These are phyloP conservation scores for Hippopotamus amphibius DNA, from an alignment of 2,113 vertebrate species.

Conservation along the genomic window DNA sequence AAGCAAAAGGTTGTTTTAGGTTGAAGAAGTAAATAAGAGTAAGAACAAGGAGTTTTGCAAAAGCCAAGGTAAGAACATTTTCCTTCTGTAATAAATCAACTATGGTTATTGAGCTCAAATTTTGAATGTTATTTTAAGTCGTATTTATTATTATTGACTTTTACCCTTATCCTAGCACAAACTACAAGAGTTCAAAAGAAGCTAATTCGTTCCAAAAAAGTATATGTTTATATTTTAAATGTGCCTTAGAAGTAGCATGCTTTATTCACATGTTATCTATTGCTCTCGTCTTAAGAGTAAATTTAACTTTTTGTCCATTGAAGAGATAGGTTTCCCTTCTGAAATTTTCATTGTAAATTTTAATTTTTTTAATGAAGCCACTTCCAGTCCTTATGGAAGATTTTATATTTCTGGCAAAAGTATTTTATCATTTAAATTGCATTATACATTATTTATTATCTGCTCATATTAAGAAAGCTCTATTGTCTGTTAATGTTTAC, in stretches of 20 bases:
- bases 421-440: conserved; percentile 66
- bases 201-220: conserved; percentile 15
- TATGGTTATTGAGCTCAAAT: conserved; percentile 26
- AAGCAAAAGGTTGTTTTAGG: conserved; percentile 55
- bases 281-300: conserved; percentile 39
- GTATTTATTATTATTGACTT: background rate
- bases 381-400: conserved; percentile 42
- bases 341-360: conserved; percentile 42
- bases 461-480: conserved; percentile 74
- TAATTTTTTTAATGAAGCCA: conserved; percentile 56
- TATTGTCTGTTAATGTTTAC: conserved; percentile 59
- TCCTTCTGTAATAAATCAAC: conserved; percentile 35
- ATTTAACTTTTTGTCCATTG: background rate
- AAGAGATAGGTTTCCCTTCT: conserved; percentile 38
- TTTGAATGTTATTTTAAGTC: conserved; percentile 46
- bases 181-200: conserved; percentile 10
- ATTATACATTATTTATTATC: conserved; percentile 67
- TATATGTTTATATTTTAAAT: background rate
- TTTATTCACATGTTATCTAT: conserved; percentile 51
- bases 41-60: conserved; percentile 65
- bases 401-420: conserved; percentile 55
- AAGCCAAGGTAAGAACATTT: conserved; percentile 76
- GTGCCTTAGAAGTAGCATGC: conserved; percentile 7
- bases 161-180: conserved; percentile 8
- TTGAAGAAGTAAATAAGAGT: conserved; percentile 57